Evolutionary conservation across 2,113 vertebrate species (phyloP).

Genomic region (Taxidea taxus): DNA sequence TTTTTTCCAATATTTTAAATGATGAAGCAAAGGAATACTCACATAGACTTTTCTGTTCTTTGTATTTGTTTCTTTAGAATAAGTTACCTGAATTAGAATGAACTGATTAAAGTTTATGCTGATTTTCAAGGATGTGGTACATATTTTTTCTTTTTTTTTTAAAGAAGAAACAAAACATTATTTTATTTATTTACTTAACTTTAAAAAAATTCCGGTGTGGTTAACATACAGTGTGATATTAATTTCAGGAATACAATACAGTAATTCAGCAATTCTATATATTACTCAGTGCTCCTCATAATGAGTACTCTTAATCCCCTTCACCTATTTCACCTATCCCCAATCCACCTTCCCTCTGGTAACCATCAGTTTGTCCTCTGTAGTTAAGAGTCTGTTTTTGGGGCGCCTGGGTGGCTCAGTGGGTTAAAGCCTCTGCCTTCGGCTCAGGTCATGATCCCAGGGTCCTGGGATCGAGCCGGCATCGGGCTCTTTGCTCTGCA

Average conservation of each 20-base stretch:
- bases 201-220: background rate
- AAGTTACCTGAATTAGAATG: background rate
- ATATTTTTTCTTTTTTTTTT: background rate
- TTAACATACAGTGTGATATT: background rate
- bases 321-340: background rate
- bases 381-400: background rate
- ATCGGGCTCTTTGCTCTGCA: no score
- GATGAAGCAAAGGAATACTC: background rate
- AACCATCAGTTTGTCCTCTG: background rate
- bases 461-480: no score
- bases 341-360: background rate
- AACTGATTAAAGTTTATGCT: background rate
- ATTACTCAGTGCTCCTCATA: background rate
- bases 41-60: background rate
- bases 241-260: background rate
- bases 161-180: background rate
- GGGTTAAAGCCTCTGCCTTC: no score
- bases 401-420: no score
- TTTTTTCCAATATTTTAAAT: background rate
- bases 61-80: background rate
- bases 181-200: background rate
- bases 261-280: background rate
- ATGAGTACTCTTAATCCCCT: background rate
- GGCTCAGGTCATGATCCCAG: no score
- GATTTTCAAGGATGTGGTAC: background rate